Base-by-base conservation (phyloP, 64 coral and sea anemone genomes). In the Anthopleura sola region DNA sequence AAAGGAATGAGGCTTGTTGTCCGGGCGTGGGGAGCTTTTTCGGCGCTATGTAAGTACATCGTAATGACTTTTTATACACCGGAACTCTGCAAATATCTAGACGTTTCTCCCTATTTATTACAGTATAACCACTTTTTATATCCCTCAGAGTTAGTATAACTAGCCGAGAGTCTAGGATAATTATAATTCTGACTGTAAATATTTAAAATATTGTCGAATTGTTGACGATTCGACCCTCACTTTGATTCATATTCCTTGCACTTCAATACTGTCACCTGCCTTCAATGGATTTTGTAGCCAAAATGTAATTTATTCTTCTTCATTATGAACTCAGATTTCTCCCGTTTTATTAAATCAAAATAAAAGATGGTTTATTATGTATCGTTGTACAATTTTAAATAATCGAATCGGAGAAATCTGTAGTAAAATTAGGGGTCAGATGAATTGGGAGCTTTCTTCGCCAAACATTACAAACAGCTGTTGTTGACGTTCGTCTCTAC, bases 21-120 rank as follows among this genome's bases (percentile, higher is more conserved):
- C 6, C 90, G 90, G 91, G 90, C 84, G 24, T 99, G 97, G 97
- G 97, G 97, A 55, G 88, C 87, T 50, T 89, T 99, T 28, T 99
- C 97, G 36, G 97, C 89, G n/a, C 18, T 99, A 62, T 94, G 97
- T 99, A 87, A 94, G 97, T 99, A 86, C 75, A 34, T 12, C 31
- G 13, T 71, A 71, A 71, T 71, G 66, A 62, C 58, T 34, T 77
- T 40, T 77, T 15, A 77, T 40, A 37, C 75, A 77, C 75, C 75
- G 75, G 75, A 79, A 79, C 76, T 79, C 76, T 14, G 23, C 58
- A 2, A 71, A 32, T 14, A 71, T 36, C 13, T 12, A 71, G 66
- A 71, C 29, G 29, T 71, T 71, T 71, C 29, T 71, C 29, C 11
- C 29, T 71, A 71, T 71, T 71, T 71, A 71, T 32, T 36, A 34